Evolutionary conservation across 2,113 vertebrate species (phyloP), one percentile per base, ranked within the genome.

Genomic region (Aix galericulata): DNA sequence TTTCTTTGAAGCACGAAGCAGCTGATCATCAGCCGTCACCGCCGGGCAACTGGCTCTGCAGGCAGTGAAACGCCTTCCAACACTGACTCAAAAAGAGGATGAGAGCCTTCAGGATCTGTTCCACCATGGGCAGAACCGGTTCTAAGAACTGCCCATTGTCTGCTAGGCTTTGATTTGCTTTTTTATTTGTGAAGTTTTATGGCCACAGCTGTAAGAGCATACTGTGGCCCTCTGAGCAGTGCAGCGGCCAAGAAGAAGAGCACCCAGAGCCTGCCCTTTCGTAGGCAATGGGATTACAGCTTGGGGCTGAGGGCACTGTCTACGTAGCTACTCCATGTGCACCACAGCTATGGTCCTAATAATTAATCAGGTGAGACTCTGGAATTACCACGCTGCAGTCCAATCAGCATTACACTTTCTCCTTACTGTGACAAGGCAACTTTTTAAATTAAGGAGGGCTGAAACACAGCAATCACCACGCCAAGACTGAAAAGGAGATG

Each of bases 371-470:
- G 22, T 25, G 48, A 50, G 21, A 50, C 48, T 50, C 38, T 66
- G 55, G 1, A 56, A 13, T 23, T 20, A 55, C 26, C 32, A 53
- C 31, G 6, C 32, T 42, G 53, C 32, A 67, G 73, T 77, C 62
- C 40, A 52, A 44, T 10, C 56, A 78, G 38, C 8, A 53, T 75
- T 78, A 63, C 18, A 52, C 83, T 67, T 82, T 84, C 84, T 76
- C 60, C 36, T 73, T 27, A 68, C 60, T 66, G 66, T 60, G 58
- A 92, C 83, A 84, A 23, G 52, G 42, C 40, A 89, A 12, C 50
- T 55, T 34, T 59, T 77, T 32, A 20, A 93, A 94, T 93, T 89
- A 94, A 89, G 25, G 10, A 69, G 31, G 82, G 82, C 50, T 88
- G 85, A 88, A 91, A 73, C 23, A 66, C 44, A 82, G 78, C 56